These are phyloP conservation scores for Halcyon badia DNA, from an alignment of 2,797 vertebrate species.

Conservation along the genomic window DNA sequence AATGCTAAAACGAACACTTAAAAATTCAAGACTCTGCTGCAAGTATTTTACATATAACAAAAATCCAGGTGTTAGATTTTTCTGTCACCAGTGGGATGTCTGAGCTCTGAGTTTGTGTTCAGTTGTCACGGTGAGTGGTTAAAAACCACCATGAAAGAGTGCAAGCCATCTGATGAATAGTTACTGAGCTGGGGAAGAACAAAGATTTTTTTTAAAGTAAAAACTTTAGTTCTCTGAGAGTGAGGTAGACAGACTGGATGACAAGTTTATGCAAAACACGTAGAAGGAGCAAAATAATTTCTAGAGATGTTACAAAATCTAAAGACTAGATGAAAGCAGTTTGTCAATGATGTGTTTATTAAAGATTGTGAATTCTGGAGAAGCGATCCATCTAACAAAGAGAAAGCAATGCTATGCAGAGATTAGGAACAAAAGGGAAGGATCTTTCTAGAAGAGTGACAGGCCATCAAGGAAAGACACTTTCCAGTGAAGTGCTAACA, in stretches of 20 bases:
- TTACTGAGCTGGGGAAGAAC: conserved; percentile 42
- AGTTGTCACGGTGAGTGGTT: neutral
- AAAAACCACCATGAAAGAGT: neutral
- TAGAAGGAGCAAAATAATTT: conserved; percentile 66
- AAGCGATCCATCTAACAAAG: conserved; percentile 62
- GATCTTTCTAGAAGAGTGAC: conserved; percentile 67
- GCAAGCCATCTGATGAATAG: neutral
- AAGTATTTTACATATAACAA: conserved; percentile 15
- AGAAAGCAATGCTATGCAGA: conserved; percentile 60
- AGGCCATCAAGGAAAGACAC: conserved; percentile 52
- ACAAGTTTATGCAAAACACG: conserved; percentile 70
- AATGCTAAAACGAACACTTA: neutral
- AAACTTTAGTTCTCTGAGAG: conserved; percentile 17
- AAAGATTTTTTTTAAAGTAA: conserved; percentile 12
- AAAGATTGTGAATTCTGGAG: conserved; percentile 69
- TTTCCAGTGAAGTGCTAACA: conserved; percentile 73
- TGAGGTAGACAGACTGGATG: conserved; percentile 67
- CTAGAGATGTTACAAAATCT: conserved; percentile 61
- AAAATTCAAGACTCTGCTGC: neutral
- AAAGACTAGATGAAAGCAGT: conserved; percentile 78
- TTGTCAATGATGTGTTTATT: conserved; percentile 75
- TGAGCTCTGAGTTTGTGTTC: neutral
- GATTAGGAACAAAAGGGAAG: conserved; percentile 71
- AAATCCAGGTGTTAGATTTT: neutral
- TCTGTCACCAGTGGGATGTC: neutral